Evolutionary conservation across 2,113 vertebrate genomes (phyloP), one percentile per base, ranked within the genome.

Genomic region (Setophaga kirtlandii): DNA sequence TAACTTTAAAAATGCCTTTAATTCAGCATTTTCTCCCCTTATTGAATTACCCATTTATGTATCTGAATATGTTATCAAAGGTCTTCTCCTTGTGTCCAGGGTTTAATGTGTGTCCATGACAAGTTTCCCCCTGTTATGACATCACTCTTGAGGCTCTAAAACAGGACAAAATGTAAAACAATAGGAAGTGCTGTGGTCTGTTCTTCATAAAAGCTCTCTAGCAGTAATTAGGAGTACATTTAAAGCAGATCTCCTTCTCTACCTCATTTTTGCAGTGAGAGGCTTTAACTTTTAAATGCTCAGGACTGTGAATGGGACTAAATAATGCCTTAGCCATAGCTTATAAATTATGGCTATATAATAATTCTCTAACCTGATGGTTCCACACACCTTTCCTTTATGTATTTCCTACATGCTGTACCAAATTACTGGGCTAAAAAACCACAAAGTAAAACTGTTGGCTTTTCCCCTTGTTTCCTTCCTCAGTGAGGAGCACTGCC

Each of bases 21-120:
- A 94, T 89, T 92, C 69, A 53, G 60, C 47, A 14, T 94, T 93
- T 94, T 94, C 83, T 79, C 71, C 55, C 90, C 50, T 93, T 82
- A 89, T 91, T 93, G 74, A 92, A 74, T 96, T 96, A 93, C 93
- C n/a, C 27, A 23, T 87, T 67, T 83, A 6, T 90, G 65, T n/a
- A 89, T 86, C 87, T 84, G 63, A 64, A 87, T 91, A 75, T 77
- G 39, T 76, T 93, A 93, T 86, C 83, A 93, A 88, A 95, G 70
- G 37, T 79, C 74, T 94, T 94, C 77, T 93, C 68, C 69, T 67
- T 62, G 56, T 60, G 77, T 56, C 65, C 37, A 33, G 55, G 44
- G 65, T 94, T 95, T 92, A 84, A 76, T 94, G 53, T 88, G 86
- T 96, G 86, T 83, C 87, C 56, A 6, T 87, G 92, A 95, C 94